Evolutionary conservation across 2,113 vertebrate genomes (phyloP), one percentile per base, ranked within the genome.

Genomic region (Apteryx owenii): DNA sequence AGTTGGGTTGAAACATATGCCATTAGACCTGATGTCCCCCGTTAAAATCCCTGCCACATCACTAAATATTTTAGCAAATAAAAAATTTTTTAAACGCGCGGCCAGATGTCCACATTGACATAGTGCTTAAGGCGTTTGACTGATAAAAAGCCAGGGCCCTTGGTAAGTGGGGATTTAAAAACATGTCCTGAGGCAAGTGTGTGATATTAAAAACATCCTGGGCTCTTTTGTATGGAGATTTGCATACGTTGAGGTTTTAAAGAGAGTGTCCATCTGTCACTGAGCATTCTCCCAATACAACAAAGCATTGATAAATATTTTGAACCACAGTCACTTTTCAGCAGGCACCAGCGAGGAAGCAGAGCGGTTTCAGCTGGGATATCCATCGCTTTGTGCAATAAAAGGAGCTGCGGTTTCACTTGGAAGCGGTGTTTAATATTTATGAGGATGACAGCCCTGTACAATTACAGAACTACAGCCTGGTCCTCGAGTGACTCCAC

Each of bases 61-160:
- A 96, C 98, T 97, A 97, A 98, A 98, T 98, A 98, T 98, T 98
- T 98, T 92, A 98, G 97, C 97, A 97, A 98, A 98, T 97, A 97
- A 98, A 95, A 96, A 92, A 93, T 91, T 98, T 98, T 98, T 98
- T 97, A 96, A 98, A 97, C 94, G 97, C 97, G 97, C 94, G 98
- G 98, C 99, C 99, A 99, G 99, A 99, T 99, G 99, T 99, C 99
- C 99, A 99, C 98, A 95, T 94, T 99, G 99, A 99, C 98, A 99
- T 95, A 99, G 98, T 96, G 99, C 99, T 99, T 98, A 99, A 99
- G 99, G 99, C 99, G 95, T 98, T 98, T 98, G 99, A 99, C 99
- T 99, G 99, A 99, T 99, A 98, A 99, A 99, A 98, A 98, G 98
- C 98, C 97, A 92, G 98, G 98, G 98, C 98, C 98, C 98, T 96